Percentiles rank a stretch among this genome's conserved stretches.
phyloP scores from a whole-genome alignment of 37 sponge, comb jelly and placozoan genomes.

The Spongilla lacustris region DNA sequence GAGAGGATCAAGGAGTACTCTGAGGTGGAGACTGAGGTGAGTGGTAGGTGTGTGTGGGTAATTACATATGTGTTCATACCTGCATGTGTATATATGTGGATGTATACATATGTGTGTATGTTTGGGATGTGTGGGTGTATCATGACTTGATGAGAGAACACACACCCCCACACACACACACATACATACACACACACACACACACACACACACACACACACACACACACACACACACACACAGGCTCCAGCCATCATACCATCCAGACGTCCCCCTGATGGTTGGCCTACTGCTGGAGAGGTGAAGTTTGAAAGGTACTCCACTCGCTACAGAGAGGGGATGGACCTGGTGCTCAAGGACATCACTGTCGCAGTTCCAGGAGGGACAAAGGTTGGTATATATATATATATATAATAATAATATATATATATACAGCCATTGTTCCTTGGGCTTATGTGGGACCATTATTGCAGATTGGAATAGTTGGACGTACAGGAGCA shows the following conservation, averaged over 20 bases:
- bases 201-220: constrained; percentile 32
- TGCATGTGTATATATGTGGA: not conserved
- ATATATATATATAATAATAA: too few species aligned
- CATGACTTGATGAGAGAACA: too few species aligned
- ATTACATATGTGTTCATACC: not conserved
- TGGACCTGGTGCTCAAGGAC: constrained; percentile 80
- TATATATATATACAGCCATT: not conserved
- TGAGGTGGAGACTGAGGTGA: constrained; percentile 80
- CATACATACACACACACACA: constrained; percentile 14
- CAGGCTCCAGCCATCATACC: constrained; percentile 71
- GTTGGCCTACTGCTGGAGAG: constrained; percentile 84
- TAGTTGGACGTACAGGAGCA: constrained; percentile 94
- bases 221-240: constrained; percentile 34
- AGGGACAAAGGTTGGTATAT: constrained; percentile 77
- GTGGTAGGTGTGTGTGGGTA: not conserved
- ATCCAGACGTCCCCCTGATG: constrained; percentile 48
- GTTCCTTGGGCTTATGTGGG: not conserved
- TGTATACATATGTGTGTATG: not conserved
- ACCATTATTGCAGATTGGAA: constrained; percentile 70
- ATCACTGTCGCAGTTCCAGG: constrained; percentile 73
- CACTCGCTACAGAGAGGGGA: constrained; percentile 84
- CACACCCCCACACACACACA: not conserved
- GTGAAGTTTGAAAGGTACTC: constrained; percentile 79
- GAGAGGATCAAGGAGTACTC: constrained; percentile 95
- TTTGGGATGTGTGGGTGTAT: too few species aligned